Conservation (phyloP, 2,113 vertebrate species). For the Upupa epops region DNA sequence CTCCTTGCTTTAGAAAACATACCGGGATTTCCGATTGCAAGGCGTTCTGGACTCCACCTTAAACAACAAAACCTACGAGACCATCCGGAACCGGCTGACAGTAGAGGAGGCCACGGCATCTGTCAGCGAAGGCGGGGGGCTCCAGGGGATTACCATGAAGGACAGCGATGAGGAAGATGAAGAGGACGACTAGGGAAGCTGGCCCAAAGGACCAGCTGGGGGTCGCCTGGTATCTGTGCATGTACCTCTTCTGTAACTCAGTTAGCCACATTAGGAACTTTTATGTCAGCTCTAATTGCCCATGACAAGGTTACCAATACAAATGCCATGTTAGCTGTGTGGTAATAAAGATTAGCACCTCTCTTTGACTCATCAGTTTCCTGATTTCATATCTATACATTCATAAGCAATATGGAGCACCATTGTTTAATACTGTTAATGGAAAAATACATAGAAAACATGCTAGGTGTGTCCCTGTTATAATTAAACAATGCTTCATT, state of each 20-base stretch:
- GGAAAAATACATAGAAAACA: slow-evolving; percentile 87
- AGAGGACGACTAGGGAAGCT: slow-evolving; percentile 81
- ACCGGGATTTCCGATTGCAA: slow-evolving; percentile 97
- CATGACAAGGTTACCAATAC: slow-evolving; percentile 92
- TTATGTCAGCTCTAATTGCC: slow-evolving; percentile 92
- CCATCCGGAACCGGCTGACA: slow-evolving; percentile 92
- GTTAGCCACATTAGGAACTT: slow-evolving; percentile 96
- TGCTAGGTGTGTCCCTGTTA: slow-evolving; percentile 89
- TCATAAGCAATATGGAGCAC: slow-evolving; percentile 99
- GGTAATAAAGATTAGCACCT: slow-evolving; percentile 91
- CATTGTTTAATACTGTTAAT: slow-evolving; percentile 94
- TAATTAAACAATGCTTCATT: slow-evolving; percentile 94
- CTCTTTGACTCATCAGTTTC: slow-evolving; percentile 88
- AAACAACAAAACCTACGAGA: slow-evolving; percentile 98
- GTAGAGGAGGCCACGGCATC: slow-evolving; percentile 95
- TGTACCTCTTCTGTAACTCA: slow-evolving; percentile 93
- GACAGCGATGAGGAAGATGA: slow-evolving; percentile 99
- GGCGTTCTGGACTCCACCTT: slow-evolving; percentile 98
- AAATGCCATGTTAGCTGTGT: slow-evolving; percentile 95
- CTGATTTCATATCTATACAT: slow-evolving; percentile 92
- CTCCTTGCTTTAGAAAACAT: slow-evolving; percentile 87
- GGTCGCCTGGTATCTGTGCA: slow-evolving; percentile 92
- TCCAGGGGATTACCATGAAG: slow-evolving; percentile 97
- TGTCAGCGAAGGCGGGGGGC: slow-evolving; percentile 92
- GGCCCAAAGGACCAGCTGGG: slow-evolving; percentile 74